Evolutionary conservation across 2,113 vertebrate species (phyloP).

Genomic region (Malaclemys terrapin): DNA sequence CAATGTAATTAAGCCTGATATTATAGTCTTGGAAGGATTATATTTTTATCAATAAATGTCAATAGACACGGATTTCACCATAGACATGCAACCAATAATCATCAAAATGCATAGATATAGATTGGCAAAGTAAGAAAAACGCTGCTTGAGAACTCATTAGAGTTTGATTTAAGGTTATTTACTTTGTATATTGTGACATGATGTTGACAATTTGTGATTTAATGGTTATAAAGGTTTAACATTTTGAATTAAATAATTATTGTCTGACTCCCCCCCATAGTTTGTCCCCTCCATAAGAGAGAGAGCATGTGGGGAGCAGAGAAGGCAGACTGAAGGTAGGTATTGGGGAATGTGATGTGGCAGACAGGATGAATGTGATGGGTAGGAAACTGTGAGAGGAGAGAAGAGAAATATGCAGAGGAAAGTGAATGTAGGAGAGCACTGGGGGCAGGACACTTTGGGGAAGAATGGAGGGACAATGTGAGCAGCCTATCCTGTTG

Average conservation of each 20-base stretch:
- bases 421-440: background rate
- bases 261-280: background rate
- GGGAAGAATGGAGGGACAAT: background rate
- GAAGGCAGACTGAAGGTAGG: accelerated
- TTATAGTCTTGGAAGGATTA: background rate
- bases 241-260: background rate
- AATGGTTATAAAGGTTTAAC: background rate
- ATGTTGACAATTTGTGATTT: background rate
- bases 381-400: background rate
- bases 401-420: accelerated
- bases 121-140: background rate
- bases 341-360: background rate
- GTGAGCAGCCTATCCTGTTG: background rate
- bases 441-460: background rate
- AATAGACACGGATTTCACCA: background rate
- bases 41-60: background rate
- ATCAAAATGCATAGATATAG: background rate
- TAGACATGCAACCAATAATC: background rate
- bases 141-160: background rate
- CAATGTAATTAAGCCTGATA: conserved; percentile 8
- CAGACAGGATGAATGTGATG: accelerated
- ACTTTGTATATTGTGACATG: background rate
- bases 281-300: background rate
- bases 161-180: background rate
- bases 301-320: background rate